Percentiles rank a stretch among this genome's conserved stretches.
Conservation (phyloP, 2,113 vertebrate genomes). For the Entomyzon cyanotis region DNA sequence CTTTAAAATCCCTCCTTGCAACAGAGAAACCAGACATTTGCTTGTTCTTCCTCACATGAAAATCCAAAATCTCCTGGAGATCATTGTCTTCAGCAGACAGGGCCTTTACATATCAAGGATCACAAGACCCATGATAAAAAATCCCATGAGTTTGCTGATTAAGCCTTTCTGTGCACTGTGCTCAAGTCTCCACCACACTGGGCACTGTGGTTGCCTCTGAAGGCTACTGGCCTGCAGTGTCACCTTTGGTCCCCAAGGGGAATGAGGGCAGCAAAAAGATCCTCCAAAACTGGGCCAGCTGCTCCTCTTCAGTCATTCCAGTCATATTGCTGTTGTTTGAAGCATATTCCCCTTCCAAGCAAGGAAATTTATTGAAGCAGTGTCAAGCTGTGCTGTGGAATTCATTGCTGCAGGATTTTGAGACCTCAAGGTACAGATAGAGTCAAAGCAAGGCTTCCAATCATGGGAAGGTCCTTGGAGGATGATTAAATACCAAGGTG, state of each 20-base stretch:
- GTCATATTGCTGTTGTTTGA: not conserved
- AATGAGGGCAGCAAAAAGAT: not conserved
- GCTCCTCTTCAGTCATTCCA: not conserved
- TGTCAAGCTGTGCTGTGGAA: not conserved
- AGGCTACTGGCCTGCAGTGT: not conserved
- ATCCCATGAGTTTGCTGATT: not conserved
- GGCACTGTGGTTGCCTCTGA: fast-evolving
- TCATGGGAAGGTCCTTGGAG: not conserved
- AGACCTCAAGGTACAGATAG: not conserved
- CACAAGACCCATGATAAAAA: constrained; percentile 25
- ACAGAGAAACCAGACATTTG: not conserved
- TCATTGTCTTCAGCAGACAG: not conserved
- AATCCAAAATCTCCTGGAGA: not conserved
- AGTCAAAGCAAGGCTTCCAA: not conserved
- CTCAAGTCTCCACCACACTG: fast-evolving
- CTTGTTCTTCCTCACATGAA: not conserved
- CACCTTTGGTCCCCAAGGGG: fast-evolving
- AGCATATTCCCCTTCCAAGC: not conserved
- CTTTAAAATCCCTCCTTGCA: not conserved
- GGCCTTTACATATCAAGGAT: not conserved
- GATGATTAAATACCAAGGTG: not conserved
- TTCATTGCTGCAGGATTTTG: not conserved
- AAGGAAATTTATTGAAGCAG: not conserved
- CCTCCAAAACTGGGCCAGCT: not conserved
- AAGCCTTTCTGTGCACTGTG: not conserved